Evolutionary conservation across 2,888 invertebrate species (phyloP), one percentile per base, ranked within the genome.

Genomic region (Agrotis segetum): DNA sequence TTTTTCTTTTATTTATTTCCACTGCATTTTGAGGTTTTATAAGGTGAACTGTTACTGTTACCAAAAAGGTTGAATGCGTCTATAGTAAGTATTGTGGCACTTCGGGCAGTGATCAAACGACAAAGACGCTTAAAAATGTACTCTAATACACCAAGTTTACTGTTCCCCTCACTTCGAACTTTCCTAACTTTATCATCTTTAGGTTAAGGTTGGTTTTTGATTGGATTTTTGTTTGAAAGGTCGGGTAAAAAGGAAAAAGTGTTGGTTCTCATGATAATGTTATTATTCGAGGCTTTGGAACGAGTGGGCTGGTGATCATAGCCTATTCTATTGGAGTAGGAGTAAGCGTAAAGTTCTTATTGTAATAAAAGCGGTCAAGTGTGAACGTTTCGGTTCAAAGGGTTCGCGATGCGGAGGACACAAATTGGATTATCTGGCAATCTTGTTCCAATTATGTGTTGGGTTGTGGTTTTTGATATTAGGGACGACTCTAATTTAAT

Each of bases 231-330:
- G 21, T 50, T 70, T 56, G 21, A 7, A 24, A 71, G 50, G 60
- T 71, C 53, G 47, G 74, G 50, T 74, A 78, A 67, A 71, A 67
- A 60, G 66, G 84, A 76, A 85, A 85, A 86, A 85, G 80, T 86
- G 86, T 84, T 84, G 85, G 88, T 92, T 91, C 90, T 88, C 89
- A 91, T 94, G 94, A 94, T 94, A 94, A 94, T 94, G 94, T 94
- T 95, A 95, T 93, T 93, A 93, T 95, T 95, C 90, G 93, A 91
- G 88, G 90, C 91, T 91, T 88, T 83, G 81, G 88, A 79, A 86
- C 88, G 94, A 94, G 94, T 95, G 94, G 94, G 94, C 89, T 89
- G 92, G 89, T 90, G 94, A 94, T 95, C 95, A 94, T 91, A 90
- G 91, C 86, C 93, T 89, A 93, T 94, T 94, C 91, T 92, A 89